Conservation (phyloP, 2,797 vertebrate genomes). For the Lepus oiostolus region DNA sequence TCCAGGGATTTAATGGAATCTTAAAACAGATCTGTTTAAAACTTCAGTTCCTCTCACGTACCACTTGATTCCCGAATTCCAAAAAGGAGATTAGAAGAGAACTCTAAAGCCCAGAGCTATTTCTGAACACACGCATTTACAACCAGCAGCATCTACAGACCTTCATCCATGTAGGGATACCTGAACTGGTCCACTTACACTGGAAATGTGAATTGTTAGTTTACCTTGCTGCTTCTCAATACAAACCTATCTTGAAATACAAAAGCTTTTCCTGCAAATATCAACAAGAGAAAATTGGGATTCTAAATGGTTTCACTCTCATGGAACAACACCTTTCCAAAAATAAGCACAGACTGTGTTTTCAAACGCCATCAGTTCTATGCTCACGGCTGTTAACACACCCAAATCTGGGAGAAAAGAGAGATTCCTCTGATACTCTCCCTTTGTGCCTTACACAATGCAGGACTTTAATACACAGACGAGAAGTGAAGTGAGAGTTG, state of each 20-base stretch:
- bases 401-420: not conserved
- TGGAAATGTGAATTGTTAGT: not conserved
- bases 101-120: not conserved
- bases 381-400: not conserved
- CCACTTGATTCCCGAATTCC: constrained; percentile 15
- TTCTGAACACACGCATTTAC: not conserved
- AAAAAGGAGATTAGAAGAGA: constrained; percentile 23
- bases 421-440: not conserved
- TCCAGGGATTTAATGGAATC: not conserved
- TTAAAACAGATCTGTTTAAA: not conserved
- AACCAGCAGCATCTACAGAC: not conserved
- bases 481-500: not conserved
- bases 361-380: not conserved
- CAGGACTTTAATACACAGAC: not conserved
- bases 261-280: constrained; percentile 42
- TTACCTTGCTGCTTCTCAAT: constrained; percentile 12
- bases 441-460: not conserved
- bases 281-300: constrained; percentile 38
- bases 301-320: constrained; percentile 4
- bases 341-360: not conserved
- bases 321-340: not conserved
- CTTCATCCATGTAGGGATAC: not conserved
- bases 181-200: not conserved
- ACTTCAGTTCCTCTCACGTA: not conserved
- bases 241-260: constrained; percentile 40